Evolutionary conservation across 2,797 vertebrate genomes (phyloP).

Genomic region (Trichosurus vulpecula): DNA sequence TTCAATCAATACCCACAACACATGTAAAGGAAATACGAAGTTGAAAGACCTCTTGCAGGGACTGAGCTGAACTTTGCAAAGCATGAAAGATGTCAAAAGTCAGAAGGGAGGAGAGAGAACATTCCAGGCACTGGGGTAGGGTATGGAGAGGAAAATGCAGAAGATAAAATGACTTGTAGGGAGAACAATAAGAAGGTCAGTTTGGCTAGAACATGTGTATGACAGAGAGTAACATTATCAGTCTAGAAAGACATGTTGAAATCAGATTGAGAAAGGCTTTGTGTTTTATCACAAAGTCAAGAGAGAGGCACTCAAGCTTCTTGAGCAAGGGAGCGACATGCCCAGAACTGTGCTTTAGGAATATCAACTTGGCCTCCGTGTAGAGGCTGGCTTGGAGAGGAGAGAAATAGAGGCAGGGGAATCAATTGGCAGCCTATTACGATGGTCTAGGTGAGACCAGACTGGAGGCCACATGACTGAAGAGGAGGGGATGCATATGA

Average conservation of each 20-base stretch:
- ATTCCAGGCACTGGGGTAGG: neutral
- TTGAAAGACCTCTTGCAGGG: neutral
- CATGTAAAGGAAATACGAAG: neutral
- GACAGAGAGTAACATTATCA: neutral
- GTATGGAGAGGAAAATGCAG: neutral
- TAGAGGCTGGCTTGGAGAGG: neutral
- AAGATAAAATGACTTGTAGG: neutral
- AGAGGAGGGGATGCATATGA: neutral
- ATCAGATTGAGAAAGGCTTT: neutral
- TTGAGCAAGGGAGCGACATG: neutral
- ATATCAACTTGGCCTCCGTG: neutral
- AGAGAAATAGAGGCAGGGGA: neutral
- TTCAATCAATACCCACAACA: neutral
- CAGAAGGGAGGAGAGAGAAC: neutral
- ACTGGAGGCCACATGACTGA: neutral
- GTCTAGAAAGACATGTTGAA: neutral
- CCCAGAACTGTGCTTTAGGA: neutral
- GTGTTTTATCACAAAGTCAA: neutral
- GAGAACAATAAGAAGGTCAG: neutral
- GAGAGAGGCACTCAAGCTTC: neutral
- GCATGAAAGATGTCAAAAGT: neutral
- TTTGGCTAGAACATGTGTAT: neutral
- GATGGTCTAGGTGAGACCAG: too few relatives aligned
- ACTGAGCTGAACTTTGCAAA: neutral
- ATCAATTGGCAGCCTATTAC: neutral